Percentiles rank a stretch among this genome's conserved stretches.
Evolutionary conservation across 1,140 invertebrate genomes (phyloP).

Genomic region (Amyelois transitella): DNA sequence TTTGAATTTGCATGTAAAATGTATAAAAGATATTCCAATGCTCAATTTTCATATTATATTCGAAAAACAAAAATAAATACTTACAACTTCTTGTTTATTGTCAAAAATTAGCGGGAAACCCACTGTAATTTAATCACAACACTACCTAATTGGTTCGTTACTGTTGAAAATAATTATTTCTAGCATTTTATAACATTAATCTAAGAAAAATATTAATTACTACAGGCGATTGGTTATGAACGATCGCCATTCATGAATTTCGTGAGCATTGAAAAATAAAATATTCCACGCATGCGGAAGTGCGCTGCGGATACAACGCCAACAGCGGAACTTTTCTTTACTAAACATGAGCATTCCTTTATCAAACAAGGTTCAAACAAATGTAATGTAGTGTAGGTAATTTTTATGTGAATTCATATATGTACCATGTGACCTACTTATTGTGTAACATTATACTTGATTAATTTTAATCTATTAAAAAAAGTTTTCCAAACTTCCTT

Average conservation of each 20-base stretch:
- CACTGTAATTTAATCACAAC: slow-evolving; percentile 34
- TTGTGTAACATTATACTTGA: no score
- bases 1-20: neutral
- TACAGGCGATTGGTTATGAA: slow-evolving; percentile 50
- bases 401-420: no score
- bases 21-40: slow-evolving; percentile 5
- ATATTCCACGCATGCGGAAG: slow-evolving; percentile 57
- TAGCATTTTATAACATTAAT: slow-evolving; percentile 66
- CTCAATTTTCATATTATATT: slow-evolving; percentile 16
- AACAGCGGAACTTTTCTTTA: slow-evolving; percentile 23
- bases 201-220: slow-evolving; percentile 50
- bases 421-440: no score
- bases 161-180: slow-evolving; percentile 38
- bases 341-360: no score
- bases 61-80: slow-evolving; percentile 25
- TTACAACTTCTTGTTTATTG: slow-evolving; percentile 47
- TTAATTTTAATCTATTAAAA: no score
- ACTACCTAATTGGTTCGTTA: slow-evolving; percentile 64
- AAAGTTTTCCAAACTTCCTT: no score
- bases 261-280: slow-evolving; percentile 48
- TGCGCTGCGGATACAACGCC: slow-evolving; percentile 18
- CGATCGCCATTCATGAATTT: slow-evolving; percentile 66
- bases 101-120: slow-evolving; percentile 45
- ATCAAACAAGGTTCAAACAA: no score
- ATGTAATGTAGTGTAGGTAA: no score